phyloP scores from a whole-genome alignment of 23 tunicate species.

The Oikopleura dioica region DNA sequence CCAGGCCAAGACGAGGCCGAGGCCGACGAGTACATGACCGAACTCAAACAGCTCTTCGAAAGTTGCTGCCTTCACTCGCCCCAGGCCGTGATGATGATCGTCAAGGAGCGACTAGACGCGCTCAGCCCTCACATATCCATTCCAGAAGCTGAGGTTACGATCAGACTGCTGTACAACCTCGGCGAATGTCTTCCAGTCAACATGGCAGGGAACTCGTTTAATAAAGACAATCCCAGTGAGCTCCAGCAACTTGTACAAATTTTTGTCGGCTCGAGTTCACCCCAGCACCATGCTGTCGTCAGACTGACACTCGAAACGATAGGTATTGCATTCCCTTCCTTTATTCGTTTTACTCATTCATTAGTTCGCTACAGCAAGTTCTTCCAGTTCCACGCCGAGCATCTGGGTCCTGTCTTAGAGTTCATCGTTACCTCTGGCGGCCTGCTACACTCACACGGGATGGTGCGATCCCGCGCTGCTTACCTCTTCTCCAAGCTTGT shows the following conservation, averaged over 20 bases:
- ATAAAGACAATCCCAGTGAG: background rate
- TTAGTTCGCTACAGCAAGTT: slow-evolving; percentile 51
- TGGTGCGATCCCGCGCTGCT: slow-evolving; percentile 56
- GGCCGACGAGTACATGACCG: slow-evolving; percentile 49
- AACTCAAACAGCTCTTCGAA: background rate
- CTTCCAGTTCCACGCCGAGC: slow-evolving; percentile 23
- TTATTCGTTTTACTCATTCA: too few species aligned
- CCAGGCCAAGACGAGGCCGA: slow-evolving; percentile 91
- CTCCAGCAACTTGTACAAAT: background rate
- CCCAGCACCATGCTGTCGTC: background rate
- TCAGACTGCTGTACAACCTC: slow-evolving; percentile 39
- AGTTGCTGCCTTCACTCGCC: background rate
- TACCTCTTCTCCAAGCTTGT: slow-evolving; percentile 69
- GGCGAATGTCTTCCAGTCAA: slow-evolving; percentile 76
- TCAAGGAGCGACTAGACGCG: background rate
- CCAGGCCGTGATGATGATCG: background rate
- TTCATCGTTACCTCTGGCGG: slow-evolving; percentile 63
- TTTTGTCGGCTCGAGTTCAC: background rate
- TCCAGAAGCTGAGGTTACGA: background rate
- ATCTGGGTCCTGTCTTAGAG: slow-evolving; percentile 5
- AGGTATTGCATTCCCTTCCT: too few species aligned
- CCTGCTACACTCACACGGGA: slow-evolving; percentile 23
- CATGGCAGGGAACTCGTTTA: background rate
- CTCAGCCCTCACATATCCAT: background rate
- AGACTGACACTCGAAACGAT: background rate